Evolutionary conservation across 30 jellyfish, hydroid and myxozoan species (phyloP), one percentile per base, ranked within the genome.

Genomic region (Aurelia sp.): DNA sequence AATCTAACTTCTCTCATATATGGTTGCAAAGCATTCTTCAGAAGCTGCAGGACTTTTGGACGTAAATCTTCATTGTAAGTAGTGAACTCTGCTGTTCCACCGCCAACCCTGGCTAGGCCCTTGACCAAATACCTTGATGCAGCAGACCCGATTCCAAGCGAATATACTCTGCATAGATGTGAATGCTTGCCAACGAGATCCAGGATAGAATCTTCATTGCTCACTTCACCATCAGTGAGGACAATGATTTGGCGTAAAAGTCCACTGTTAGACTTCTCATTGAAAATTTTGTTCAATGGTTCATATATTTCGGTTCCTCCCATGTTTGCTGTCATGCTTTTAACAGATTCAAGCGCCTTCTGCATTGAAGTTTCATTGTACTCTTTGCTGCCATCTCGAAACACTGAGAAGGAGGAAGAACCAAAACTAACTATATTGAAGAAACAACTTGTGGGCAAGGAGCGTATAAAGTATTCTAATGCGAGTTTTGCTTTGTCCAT

Each of bases 151-250:
- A 59, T 59, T 1, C 68, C 68, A 59, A 59, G 68, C 22, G 68
- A 59, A 21, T 16, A 59, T 59, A 59, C 68, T 10, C 68, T 59
- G 22, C 68, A 18, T 4, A 59, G 13, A 59, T 59, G 68, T 59
- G 68, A 6, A 59, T 72, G 20, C 47, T 41, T 72, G 31, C 27
- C 35, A n/a, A 72, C 83, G 6, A 72, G 83, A 19, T 12, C 5
- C 8, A 72, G 31, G 0, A 72, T n/a, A 19, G 35, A 19, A 3
- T 35, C 38, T 5, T 44, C 58, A 76, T 72, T 72, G 18, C 35
- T 52, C 11, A 72, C 83, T 47, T 72, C 83, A 22, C 83, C 83
- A 52, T 72, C 83, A 15, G 83, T 72, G 13, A 72, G 21, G 44
- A 72, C 64, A 17, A 72, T 24, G 44, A 72, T 24, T 72, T 52